A percentile compares a stretch with the other conserved stretches of the same genome.
Conservation (phyloP, 2,797 vertebrate species). For the Sorex maritimensis region DNA sequence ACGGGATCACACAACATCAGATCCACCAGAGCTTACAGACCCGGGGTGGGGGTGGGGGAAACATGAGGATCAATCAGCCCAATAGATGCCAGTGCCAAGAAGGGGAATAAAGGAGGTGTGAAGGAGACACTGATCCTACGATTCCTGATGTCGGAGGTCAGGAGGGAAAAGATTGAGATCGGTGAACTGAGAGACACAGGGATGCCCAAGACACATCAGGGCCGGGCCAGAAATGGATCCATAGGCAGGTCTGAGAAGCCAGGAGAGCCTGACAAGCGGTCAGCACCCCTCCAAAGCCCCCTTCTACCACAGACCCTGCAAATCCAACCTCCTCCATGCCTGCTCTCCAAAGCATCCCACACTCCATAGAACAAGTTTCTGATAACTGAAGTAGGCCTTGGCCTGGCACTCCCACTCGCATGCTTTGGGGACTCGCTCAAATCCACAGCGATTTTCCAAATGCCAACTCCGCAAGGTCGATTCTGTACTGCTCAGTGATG, state of each 20-base stretch:
- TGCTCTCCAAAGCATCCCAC: slow-evolving; percentile 25
- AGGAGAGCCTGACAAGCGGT: neutral
- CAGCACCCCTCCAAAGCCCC: slow-evolving; percentile 17
- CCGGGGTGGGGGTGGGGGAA: neutral
- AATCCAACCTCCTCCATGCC: neutral
- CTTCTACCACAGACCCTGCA: neutral
- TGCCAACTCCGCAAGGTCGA: slow-evolving; percentile 33
- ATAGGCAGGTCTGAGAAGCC: neutral
- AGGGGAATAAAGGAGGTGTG: neutral
- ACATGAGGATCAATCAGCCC: neutral
- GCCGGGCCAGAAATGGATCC: neutral
- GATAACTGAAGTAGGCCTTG: slow-evolving; percentile 73
- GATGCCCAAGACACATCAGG: too few species aligned
- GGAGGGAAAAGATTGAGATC: neutral
- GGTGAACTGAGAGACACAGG: neutral
- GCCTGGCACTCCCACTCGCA: slow-evolving; percentile 48
- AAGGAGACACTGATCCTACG: neutral
- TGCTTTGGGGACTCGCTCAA: slow-evolving; percentile 80
- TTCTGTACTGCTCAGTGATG: neutral
- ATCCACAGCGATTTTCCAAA: slow-evolving; percentile 78
- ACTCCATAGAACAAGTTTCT: neutral
- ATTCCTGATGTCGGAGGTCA: neutral
- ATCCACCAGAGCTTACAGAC: neutral
- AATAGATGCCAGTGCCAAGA: neutral
- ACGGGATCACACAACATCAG: neutral